Evolutionary conservation across 2,113 vertebrate species (phyloP), one percentile per base, ranked within the genome.

Genomic region (Ginglymostoma cirratum): DNA sequence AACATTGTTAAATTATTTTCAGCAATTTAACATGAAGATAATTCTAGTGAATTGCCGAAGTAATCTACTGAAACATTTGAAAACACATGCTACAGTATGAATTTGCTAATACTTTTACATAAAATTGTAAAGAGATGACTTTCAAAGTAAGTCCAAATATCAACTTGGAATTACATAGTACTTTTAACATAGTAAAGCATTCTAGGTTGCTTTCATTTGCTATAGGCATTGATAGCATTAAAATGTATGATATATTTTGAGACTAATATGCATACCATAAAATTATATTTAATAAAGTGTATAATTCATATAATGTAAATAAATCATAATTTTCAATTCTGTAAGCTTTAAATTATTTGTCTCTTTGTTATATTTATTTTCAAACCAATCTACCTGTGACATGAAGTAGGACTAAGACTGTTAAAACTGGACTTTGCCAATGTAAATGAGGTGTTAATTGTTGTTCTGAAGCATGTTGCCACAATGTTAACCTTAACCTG

Each of bases 401-500:
- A 95, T 6, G n/a, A 90, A 90, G 65, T 52, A 66, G 94, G 27
- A 72, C 42, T 14, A 45, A 52, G 21, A 72, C 69, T 48, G 67
- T 95, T 66, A n/a, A 30, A 17, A 72, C 38, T 76, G 38, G 94
- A 19, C 45, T 30, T n/a, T 48, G 69, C 19, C 94, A 48, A 70
- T 95, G 45, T 48, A 72, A 95, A 95, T 72, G 10, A 72, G 65
- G 42, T 72, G 69, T 52, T 95, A 72, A 95, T 95, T 72, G 67
- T 95, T 95, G 94, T 72, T 48, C 67, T 48, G 65, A 42, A 69
- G 65, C 66, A 69, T 38, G 66, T 94, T 94, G n/a, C 27, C 65
- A 94, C 94, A 45, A 42, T 19, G 42, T 95, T 95, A 95, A 95
- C 69, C 94, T 48, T 95, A 72, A 95, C 94, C 69, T 95, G 67